Conservation (phyloP, 2,888 invertebrate genomes). For the Pocota personata region DNA sequence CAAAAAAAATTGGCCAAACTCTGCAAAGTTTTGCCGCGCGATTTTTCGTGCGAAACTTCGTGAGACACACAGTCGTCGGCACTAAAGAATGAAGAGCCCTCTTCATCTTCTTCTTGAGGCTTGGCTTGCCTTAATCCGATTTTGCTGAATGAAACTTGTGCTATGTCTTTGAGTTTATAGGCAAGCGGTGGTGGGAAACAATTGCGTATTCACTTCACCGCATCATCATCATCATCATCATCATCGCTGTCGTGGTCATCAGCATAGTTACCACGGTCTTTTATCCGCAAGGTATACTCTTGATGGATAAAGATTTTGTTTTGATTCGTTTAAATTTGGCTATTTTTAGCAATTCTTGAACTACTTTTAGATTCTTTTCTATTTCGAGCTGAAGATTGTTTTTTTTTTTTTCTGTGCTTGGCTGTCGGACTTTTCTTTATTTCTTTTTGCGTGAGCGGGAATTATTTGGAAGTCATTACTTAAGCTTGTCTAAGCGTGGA, state of each 20-base stretch:
- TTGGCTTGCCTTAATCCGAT: conserved; percentile 36
- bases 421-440: background rate
- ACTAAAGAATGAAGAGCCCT: background rate
- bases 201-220: conserved; percentile 17
- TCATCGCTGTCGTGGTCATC: background rate
- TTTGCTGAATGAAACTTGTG: conserved; percentile 50
- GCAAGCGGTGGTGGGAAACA: background rate
- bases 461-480: conserved; percentile 46
- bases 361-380: conserved; percentile 40
- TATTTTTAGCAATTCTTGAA: conserved; percentile 45
- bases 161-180: background rate
- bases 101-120: background rate
- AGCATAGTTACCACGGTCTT: conserved; percentile 23
- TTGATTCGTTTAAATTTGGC: conserved; percentile 23
- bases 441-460: background rate
- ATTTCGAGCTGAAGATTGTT: conserved; percentile 3
- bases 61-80: conserved; percentile 18
- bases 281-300: background rate
- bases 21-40: background rate
- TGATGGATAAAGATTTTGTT: conserved; percentile 24
- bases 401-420: background rate
- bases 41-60: conserved; percentile 43
- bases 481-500: conserved; percentile 41
- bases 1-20: background rate
- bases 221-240: conserved; percentile 2